phyloP scores from a whole-genome alignment of 2,888 invertebrate genomes.

The Andrena bicolor region DNA sequence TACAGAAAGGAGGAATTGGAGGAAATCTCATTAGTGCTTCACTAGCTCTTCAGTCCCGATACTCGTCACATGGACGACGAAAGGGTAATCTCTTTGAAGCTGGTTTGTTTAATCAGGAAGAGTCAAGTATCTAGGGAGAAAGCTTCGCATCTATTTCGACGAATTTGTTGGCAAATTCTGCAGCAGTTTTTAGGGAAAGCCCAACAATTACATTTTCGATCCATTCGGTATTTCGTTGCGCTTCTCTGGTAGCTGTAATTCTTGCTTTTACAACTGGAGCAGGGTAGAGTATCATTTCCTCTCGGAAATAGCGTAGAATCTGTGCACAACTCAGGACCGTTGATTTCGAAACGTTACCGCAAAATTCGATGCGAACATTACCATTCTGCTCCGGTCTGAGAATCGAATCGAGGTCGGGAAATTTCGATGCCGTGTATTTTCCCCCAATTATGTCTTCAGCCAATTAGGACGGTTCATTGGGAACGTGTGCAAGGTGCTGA shows the following conservation, averaged over 20 bases:
- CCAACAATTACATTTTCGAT: background rate
- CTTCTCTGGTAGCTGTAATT: background rate
- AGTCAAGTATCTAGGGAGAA: too few species aligned
- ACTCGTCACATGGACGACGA: background rate
- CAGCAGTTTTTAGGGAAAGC: background rate
- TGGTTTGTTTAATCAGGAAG: too few species aligned
- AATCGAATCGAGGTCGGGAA: background rate
- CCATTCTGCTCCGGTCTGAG: conserved; percentile 1
- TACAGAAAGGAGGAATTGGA: background rate
- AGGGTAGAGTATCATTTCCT: background rate
- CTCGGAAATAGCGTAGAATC: background rate
- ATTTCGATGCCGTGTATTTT: conserved; percentile 1
- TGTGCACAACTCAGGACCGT: background rate
- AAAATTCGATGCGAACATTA: background rate
- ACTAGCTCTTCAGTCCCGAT: background rate
- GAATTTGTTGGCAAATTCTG: background rate
- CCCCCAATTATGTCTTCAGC: background rate
- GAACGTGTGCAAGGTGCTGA: background rate
- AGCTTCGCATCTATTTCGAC: too few species aligned
- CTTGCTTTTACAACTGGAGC: background rate
- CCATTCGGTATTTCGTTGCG: background rate
- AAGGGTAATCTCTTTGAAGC: background rate
- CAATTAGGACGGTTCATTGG: conserved; percentile 3
- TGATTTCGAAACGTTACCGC: background rate
- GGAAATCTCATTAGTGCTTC: background rate